Conservation (phyloP, 2,113 vertebrate genomes). For the Ailurus styani region DNA sequence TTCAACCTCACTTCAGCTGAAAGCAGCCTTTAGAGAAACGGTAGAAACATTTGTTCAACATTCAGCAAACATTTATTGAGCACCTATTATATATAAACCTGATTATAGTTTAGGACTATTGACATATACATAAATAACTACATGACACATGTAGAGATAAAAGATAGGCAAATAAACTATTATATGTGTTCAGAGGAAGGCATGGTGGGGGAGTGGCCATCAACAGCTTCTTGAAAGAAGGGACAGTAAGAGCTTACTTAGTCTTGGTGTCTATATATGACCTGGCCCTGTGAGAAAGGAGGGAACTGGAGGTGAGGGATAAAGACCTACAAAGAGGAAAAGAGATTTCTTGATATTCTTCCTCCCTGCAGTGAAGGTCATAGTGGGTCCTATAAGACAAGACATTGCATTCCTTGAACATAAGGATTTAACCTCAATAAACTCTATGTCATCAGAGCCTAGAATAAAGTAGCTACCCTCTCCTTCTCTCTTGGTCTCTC, state of each 20-base stretch:
- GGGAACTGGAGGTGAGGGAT: background rate
- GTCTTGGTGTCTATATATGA: background rate
- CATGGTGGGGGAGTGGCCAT: background rate
- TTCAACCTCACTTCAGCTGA: background rate
- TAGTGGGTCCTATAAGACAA: background rate
- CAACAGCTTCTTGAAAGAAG: background rate
- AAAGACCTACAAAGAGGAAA: background rate
- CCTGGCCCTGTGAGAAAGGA: background rate
- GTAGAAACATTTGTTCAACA: background rate
- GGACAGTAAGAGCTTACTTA: background rate
- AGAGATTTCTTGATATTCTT: background rate
- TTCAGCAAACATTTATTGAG: slow-evolving; percentile 28
- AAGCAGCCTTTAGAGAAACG: slow-evolving; percentile 20
- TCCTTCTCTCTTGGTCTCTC: background rate
- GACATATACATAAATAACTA: background rate
- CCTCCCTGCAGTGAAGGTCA: background rate
- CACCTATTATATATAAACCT: background rate
- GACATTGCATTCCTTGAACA: background rate
- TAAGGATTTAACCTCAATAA: background rate
- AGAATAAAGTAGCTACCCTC: background rate
- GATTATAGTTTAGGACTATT: background rate
- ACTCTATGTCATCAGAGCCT: background rate
- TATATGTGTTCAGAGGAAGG: background rate
- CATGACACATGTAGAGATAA: background rate
- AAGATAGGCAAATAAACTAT: background rate